Evolutionary conservation across 2,888 invertebrate species (phyloP), one percentile per base, ranked within the genome.

Genomic region (Troilus luridus): DNA sequence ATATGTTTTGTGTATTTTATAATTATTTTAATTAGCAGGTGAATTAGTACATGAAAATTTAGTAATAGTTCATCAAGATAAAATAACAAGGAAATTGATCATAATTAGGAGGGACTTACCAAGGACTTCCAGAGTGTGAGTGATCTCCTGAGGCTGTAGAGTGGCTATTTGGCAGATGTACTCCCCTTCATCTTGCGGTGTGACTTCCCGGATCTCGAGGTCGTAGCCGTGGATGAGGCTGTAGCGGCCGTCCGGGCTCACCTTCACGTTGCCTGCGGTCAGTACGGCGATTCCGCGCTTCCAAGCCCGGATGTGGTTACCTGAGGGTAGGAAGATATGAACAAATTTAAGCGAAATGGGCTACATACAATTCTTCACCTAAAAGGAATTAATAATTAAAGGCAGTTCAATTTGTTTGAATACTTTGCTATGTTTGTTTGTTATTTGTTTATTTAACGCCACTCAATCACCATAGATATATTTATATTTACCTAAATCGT

Each of bases 91-190:
- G n/a, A 58, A 60, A 9, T 27, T 21, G 11, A 54, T n/a, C 54
- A 56, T 21, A 24, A 24, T 72, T 77, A 9, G 88, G 91, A n/a
- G 9, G 17, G 41, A 58, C 95, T 95, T 94, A 96, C 96, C 96
- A 92, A 96, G 94, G 93, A 96, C 96, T 94, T 96, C 96, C 85
- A 96, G 95, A 89, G 96, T 96, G 93, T 96, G 96, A 91, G 96
- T 95, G 93, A 96, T 96, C 94, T 96, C 96, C 92, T 95, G 95
- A 67, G 96, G 96, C 92, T 95, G 95, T 93, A 96, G 94, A 77
- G 96, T 96, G 92, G 96, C 96, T 93, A 96, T 95, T 94, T 96
- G 96, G 94, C 96, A 96, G 92, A 96, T 95, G 94, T 96, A 96
- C 94, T 96, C 96, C 56, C 96, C 96, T 77, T 96, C 96, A 94